Evolutionary conservation across 2,113 vertebrate genomes (phyloP).

Genomic region (Haplotaxodon microlepis): DNA sequence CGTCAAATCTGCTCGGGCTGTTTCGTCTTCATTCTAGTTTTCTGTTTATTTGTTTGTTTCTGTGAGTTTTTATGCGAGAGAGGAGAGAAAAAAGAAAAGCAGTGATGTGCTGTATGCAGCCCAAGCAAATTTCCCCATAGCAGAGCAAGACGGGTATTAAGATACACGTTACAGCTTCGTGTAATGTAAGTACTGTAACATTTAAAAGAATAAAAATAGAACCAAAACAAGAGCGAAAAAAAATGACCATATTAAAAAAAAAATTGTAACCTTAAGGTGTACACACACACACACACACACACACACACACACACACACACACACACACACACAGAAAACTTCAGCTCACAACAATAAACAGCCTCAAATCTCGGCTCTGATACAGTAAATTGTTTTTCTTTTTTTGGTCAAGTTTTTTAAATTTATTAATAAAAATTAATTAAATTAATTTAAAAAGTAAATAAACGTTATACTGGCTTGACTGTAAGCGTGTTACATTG

Average conservation of each 20-base stretch:
- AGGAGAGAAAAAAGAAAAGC: not conserved
- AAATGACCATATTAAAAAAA: not conserved
- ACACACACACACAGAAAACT: not conserved
- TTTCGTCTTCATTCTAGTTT: not conserved
- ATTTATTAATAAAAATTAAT: not conserved
- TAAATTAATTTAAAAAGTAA: not conserved
- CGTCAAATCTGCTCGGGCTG: not conserved
- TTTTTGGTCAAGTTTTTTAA: not conserved
- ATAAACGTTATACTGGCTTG: not conserved
- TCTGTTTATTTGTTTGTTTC: not conserved
- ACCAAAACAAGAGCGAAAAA: no score
- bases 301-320: no score
- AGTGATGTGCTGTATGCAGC: not conserved
- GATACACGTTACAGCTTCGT: not conserved
- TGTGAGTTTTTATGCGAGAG: not conserved
- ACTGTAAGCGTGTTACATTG: not conserved
- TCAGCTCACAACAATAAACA: not conserved
- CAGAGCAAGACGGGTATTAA: not conserved
- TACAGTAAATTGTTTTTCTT: not conserved
- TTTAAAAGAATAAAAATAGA: not conserved
- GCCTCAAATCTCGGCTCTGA: not conserved
- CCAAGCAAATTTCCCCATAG: not conserved
- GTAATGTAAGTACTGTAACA: not conserved
- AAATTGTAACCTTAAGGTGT: not conserved
- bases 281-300: not conserved